Base-by-base conservation (phyloP, 2,113 vertebrate genomes). In the Heterotis niloticus region DNA sequence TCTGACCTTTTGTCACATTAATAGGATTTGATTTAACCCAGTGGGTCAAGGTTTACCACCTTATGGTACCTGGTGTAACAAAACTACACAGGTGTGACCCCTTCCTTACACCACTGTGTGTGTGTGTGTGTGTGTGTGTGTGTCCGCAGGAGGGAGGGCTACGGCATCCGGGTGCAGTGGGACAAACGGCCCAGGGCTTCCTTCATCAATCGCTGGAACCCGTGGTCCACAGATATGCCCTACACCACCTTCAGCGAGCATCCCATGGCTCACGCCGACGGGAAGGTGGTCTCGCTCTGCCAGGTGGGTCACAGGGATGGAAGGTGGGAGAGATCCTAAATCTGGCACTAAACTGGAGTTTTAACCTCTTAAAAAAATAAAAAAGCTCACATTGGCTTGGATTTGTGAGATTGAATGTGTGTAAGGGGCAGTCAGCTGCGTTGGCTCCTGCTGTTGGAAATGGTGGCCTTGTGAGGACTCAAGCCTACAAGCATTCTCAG, bases 151-250 rank as follows among this genome's bases (percentile, higher is more conserved):
- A 91, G 97, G 85, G 96, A 97, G 81, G 97, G 97, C 0, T 83
- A 82, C 0, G 97, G 97, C 0, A 85, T 99, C 11, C 93, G 97
- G 0, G 88, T 99, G 1, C 96, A 99, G 82, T 99, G 97, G 97
- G 97, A 99, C 90, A 97, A 94, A 87, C 93, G 92, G 14, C 94
- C 93, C 3, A 93, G 92, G 0, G 90, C 95, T 12, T 96, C 97
- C 0, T 99, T 99, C 87, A 51, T 98, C 0, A 95, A 94, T 83
- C 92, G 96, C 44, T 99, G 97, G 97, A 99, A 99, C 86, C 97
- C 97, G 0, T 99, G 97, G 97, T 96, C 96, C 80, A 95, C 93
- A 26, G 96, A 92, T 1, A 89, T 98, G 90, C 97, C 97, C 0
- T 99, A 97, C 0, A 70, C 92, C 85, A 99, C 97, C 52, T 97